Evolutionary conservation across 2,888 invertebrate species (phyloP), one percentile per base, ranked within the genome.

Genomic region (Nomada ruficornis): DNA sequence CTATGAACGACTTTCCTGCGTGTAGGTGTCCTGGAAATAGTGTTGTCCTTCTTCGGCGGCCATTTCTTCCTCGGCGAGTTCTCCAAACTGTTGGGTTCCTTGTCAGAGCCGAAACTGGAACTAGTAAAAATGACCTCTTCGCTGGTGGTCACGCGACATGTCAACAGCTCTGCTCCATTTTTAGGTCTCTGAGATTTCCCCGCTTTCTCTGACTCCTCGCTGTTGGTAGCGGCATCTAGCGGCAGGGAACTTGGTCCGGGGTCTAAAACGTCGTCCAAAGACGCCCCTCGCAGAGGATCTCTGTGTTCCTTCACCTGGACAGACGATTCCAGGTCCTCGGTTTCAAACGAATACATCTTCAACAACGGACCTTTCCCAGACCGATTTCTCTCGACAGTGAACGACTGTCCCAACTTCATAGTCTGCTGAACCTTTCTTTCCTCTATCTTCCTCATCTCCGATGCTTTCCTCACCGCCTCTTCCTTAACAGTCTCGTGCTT

Each of bases 331-430:
- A 94, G 77, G 60, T 93, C 93, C 73, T 94, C 93, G 0, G 93
- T 93, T 59, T 94, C 94, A 69, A 94, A 93, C 0, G 93, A 93
- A 67, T 93, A 93, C 93, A 94, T 94, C 77, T 93, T 93, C 11
- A 91, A 77, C n/a, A 93, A 82, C 15, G 91, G 89, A n/a, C 91
- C 92, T 60, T 93, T 93, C 2, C 92, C 92, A 10, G 92, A 93
- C 0, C 89, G 89, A 36, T 89, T 87, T 23, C 91, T 82, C 23
- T 89, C 89, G 10, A 79, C 67, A 59, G 50, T 65, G 5, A 80
- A 68, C 20, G 68, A 36, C 4, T 55, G 59, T 0, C 55, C 73
- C 29, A 23, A 23, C 29, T 64, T 44, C n/a, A 54, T 29, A 11
- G 18, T 26, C 57, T 57, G 70, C 9, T 23, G 42, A 18, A n/a